Percentiles rank a stretch among this genome's conserved stretches.
Evolutionary conservation across 2,797 vertebrate species (phyloP).

Genomic region (Halcyon badia): DNA sequence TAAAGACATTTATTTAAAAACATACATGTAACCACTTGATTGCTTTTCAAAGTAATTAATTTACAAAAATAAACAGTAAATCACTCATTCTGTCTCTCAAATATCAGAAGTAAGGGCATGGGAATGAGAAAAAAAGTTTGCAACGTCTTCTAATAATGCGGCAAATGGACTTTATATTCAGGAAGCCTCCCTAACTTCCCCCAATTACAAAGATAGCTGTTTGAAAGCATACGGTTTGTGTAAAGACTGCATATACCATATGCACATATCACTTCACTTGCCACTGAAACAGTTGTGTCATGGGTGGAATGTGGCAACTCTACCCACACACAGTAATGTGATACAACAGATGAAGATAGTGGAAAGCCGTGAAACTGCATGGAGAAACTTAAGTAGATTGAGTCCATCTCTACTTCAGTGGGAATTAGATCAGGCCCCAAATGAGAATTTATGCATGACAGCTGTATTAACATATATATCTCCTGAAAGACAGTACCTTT

Average conservation of each 20-base stretch:
- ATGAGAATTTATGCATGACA: conserved; percentile 60
- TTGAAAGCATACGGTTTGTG: conserved; percentile 64
- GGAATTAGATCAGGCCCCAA: conserved; percentile 59
- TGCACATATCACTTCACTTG: conserved; percentile 60
- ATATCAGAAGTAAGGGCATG: neutral
- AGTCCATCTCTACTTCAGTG: conserved; percentile 53
- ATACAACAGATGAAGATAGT: conserved; percentile 71
- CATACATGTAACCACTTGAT: neutral
- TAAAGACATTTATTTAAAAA: neutral
- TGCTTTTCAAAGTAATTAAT: neutral
- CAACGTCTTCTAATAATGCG: neutral
- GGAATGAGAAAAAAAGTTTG: neutral
- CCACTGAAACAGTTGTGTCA: conserved; percentile 71
- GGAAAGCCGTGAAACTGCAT: conserved; percentile 65
- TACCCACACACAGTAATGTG: conserved; percentile 70
- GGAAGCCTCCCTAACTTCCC: neutral
- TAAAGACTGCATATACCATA: conserved; percentile 57
- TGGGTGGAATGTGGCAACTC: conserved; percentile 73
- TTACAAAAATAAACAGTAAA: neutral
- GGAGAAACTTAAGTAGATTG: conserved; percentile 70
- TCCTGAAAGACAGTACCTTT: conserved; percentile 59
- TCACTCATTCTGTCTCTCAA: neutral
- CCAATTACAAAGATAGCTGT: neutral
- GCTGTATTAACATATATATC: conserved; percentile 68
- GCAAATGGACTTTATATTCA: neutral